These are phyloP conservation scores for Dicycla oo DNA, from an alignment of 2,888 invertebrate species.

Conservation along the genomic window DNA sequence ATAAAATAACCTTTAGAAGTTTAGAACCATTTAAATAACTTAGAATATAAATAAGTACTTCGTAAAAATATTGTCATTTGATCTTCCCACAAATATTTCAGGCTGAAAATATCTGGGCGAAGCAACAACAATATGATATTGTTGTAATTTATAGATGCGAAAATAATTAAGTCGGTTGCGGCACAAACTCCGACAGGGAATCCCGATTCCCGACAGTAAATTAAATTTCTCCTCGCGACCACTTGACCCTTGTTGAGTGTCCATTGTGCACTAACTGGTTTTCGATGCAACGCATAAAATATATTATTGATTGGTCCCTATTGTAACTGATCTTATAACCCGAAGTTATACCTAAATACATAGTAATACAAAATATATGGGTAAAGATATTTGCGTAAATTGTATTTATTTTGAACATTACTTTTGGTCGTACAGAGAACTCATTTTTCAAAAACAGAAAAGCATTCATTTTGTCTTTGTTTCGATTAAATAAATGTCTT, in stretches of 20 bases:
- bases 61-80: background rate
- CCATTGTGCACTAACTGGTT: conserved; percentile 79
- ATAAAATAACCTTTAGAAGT: conserved; percentile 12
- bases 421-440: background rate
- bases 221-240: conserved; percentile 80
- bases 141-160: conserved; percentile 77
- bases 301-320: conserved; percentile 57
- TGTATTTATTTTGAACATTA: background rate
- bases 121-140: conserved; percentile 63
- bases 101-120: conserved; percentile 15
- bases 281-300: conserved; percentile 78
- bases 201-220: conserved; percentile 76
- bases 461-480: background rate
- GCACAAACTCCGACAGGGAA: conserved; percentile 69
- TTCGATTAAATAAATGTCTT: conserved; percentile 2
- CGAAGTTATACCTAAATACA: background rate
- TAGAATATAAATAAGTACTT: background rate
- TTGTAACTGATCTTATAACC: conserved; percentile 41
- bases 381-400: background rate
- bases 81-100: conserved; percentile 15
- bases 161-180: conserved; percentile 80
- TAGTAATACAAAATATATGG: background rate
- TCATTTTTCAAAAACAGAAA: background rate
- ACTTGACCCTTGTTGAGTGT: conserved; percentile 80
- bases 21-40: background rate